phyloP scores from a whole-genome alignment of 2,888 invertebrate species.

The Atherix ibis region DNA sequence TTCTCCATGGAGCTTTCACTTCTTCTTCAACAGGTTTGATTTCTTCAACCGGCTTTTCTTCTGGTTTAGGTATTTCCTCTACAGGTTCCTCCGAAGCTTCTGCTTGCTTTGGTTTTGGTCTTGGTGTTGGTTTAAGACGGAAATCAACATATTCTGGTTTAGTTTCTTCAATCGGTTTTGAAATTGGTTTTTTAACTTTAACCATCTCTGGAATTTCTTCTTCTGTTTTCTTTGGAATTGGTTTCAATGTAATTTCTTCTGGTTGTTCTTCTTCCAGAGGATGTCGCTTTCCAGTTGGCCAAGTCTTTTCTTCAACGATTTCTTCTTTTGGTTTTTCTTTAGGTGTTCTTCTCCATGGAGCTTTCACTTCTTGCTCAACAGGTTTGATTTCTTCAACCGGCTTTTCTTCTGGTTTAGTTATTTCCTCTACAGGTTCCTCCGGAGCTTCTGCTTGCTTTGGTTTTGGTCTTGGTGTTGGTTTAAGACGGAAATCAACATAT shows the following conservation, averaged over 20 bases:
- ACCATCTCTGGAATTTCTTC: constrained; percentile 15
- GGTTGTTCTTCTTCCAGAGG: constrained; percentile 11
- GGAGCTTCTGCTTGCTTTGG: constrained; percentile 16
- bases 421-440: constrained; percentile 14
- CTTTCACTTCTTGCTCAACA: constrained; percentile 15
- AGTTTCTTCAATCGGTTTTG: constrained; percentile 6
- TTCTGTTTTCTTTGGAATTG: constrained; percentile 11
- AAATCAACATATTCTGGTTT: constrained; percentile 15
- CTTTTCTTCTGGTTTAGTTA: constrained; percentile 15
- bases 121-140: constrained; percentile 15
- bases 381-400: constrained; percentile 12
- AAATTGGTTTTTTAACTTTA: constrained; percentile 6
- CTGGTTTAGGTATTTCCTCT: constrained; percentile 17
- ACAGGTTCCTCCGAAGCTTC: constrained; percentile 16
- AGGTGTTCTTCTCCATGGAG: constrained; percentile 28
- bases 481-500: constrained; percentile 16
- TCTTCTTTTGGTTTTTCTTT: constrained; percentile 29
- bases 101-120: constrained; percentile 12
- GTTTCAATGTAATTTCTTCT: constrained; percentile 22
- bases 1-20: constrained; percentile 22
- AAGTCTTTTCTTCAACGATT: constrained; percentile 14
- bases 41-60: constrained; percentile 8
- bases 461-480: constrained; percentile 13
- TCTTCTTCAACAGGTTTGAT: constrained; percentile 16
- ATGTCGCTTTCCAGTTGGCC: constrained; percentile 14